Evolutionary conservation across 2,888 invertebrate genomes (phyloP).

Genomic region (Dryococelus australis): DNA sequence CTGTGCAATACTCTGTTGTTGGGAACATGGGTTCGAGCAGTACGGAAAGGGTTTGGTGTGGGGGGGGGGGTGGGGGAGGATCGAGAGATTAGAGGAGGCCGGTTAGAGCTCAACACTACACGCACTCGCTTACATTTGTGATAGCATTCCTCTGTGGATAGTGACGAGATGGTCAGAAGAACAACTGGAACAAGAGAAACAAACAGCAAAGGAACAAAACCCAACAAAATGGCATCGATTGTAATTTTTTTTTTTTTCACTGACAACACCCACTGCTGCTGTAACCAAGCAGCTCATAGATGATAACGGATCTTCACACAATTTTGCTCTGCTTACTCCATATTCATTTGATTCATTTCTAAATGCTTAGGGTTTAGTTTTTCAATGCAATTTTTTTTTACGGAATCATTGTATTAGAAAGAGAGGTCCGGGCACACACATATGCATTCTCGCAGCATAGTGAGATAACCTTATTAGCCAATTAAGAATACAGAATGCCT

Average conservation of each 20-base stretch:
- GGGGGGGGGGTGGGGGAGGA: not conserved
- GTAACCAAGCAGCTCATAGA: not conserved
- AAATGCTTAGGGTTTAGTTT: too few relatives aligned
- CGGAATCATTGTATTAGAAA: too few relatives aligned
- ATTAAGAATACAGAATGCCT: too few relatives aligned
- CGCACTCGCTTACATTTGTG: constrained; percentile 28
- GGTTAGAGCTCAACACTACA: not conserved
- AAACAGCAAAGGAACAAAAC: constrained; percentile 32
- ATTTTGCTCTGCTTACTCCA: too few relatives aligned
- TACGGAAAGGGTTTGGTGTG: not conserved
- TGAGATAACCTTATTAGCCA: too few relatives aligned
- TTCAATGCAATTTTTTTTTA: too few relatives aligned
- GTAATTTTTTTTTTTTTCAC: not conserved
- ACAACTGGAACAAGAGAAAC: constrained; percentile 44
- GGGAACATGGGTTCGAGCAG: too few relatives aligned
- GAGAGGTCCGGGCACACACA: too few relatives aligned
- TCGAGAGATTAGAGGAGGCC: not conserved
- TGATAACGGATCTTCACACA: too few relatives aligned
- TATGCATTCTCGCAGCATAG: too few relatives aligned
- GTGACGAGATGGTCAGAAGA: constrained; percentile 42
- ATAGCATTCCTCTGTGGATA: constrained; percentile 44
- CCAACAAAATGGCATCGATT: constrained; percentile 20
- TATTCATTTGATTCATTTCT: too few relatives aligned
- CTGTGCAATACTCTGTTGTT: too few relatives aligned
- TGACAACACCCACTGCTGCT: not conserved